Evolutionary conservation across 2,113 vertebrate genomes (phyloP).

Genomic region (Muntiacus reevesi): DNA sequence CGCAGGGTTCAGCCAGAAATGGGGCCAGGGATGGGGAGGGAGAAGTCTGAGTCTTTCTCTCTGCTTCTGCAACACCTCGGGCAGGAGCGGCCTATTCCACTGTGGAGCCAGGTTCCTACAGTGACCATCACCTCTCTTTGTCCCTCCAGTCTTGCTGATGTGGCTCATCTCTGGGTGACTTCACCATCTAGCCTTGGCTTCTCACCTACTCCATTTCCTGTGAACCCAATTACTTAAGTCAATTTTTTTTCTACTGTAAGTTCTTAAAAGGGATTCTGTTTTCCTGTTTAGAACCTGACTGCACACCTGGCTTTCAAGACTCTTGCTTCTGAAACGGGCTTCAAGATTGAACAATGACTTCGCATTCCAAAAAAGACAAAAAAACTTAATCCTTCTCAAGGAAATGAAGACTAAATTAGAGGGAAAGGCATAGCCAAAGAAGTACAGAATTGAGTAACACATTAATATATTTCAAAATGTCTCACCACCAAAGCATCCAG

Average conservation of each 20-base stretch:
- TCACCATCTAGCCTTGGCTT: not conserved
- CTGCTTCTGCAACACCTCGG: not conserved
- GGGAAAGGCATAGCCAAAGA: not conserved
- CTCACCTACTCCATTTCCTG: not conserved
- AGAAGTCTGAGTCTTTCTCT: not conserved
- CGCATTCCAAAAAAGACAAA: not conserved
- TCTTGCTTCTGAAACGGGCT: constrained; percentile 18
- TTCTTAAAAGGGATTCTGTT: not conserved
- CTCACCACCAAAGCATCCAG: not conserved
- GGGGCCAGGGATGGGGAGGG: not conserved
- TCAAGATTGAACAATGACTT: not conserved
- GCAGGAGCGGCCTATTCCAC: not conserved
- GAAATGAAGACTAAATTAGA: not conserved
- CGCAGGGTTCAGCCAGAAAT: not conserved
- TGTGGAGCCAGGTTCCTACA: not conserved
- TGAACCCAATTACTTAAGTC: not conserved
- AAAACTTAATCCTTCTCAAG: constrained; percentile 5
- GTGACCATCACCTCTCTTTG: not conserved
- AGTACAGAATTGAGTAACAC: not conserved
- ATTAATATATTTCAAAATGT: not conserved
- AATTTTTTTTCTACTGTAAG: not conserved
- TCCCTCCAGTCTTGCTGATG: not conserved
- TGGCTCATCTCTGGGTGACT: not conserved
- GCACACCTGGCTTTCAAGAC: not conserved
- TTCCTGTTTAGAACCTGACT: not conserved